These are phyloP conservation scores for Notoglanidium macrostoma DNA, from an alignment of 2,797 vertebrate species.

Conservation along the genomic window DNA sequence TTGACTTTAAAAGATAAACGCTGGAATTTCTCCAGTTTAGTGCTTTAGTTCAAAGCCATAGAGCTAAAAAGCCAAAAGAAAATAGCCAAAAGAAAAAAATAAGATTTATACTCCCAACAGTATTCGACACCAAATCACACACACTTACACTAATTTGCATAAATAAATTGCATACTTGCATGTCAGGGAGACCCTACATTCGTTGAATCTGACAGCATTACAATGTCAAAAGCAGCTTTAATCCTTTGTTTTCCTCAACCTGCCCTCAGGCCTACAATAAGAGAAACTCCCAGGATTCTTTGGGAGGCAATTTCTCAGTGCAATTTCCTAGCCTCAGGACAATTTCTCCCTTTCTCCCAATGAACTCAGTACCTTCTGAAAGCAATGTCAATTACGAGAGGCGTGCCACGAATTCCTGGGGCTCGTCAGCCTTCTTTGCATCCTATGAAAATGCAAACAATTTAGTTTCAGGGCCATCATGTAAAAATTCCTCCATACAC, in stretches of 20 bases:
- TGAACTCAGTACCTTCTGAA: slow-evolving; percentile 34
- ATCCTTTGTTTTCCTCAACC: slow-evolving; percentile 43
- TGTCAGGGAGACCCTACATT: background rate
- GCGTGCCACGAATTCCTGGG: slow-evolving; percentile 1
- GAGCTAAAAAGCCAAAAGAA: too few species aligned
- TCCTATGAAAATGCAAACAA: slow-evolving; percentile 3
- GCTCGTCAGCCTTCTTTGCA: background rate
- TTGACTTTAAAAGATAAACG: slow-evolving; percentile 63
- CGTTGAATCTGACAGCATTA: slow-evolving; percentile 14
- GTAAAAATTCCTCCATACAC: background rate
- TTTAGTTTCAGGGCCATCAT: background rate
- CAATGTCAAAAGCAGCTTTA: slow-evolving; percentile 35
- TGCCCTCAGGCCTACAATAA: slow-evolving; percentile 40
- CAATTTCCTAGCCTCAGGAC: slow-evolving; percentile 18
- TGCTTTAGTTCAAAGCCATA: slow-evolving; percentile 42
- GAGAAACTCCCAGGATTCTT: slow-evolving; percentile 53
- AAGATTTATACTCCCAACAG: slow-evolving; percentile 37
- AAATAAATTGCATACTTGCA: background rate
- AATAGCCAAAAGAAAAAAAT: background rate
- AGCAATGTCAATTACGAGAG: slow-evolving; percentile 5
- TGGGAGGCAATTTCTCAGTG: slow-evolving; percentile 44
- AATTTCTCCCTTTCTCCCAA: slow-evolving; percentile 39
- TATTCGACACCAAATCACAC: slow-evolving; percentile 23
- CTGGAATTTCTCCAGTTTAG: slow-evolving; percentile 53
- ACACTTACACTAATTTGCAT: background rate